Base-by-base conservation (phyloP, 2,888 invertebrate species). In the Macropis europaea region DNA sequence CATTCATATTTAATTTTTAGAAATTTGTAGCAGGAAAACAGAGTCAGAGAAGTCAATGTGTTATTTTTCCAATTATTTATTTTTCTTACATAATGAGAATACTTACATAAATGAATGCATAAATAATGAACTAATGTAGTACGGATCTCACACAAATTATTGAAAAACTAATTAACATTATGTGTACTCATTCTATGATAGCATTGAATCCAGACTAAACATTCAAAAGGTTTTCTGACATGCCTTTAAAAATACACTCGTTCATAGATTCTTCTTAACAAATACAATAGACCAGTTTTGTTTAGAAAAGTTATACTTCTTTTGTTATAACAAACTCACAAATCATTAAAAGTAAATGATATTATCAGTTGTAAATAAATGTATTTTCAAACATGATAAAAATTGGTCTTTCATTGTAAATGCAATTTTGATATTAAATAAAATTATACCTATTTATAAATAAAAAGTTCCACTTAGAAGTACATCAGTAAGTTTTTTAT, bases 121-220 rank as follows among this genome's bases (percentile, higher is more conserved):
- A 52, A 75, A 50, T 68, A 32, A 53, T 28, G 45, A 79, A 68
- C 42, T 60, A 52, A 70, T 47, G 45, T 52, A 67, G 57, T 53
- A 67, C 11, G 59, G 15, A 59, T 61, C 42, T 73, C 24, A 57
- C 60, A 61, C 17, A 70, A 72, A 59, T 42, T 9, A 43, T 63
- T 54, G 17, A 59, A 73, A 78, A 70, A 60, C 59, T 26, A 72
- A 53, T 3, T 48, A 38, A 59, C 30, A 32, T 56, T 60, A 75
- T 61, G 30, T 19, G 57, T 63, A 57, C 28, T 59, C 40, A 22
- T 50, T 68, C 15, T 64, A 53, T 7, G 19, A 59, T 43, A 77
- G 72, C 80, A 79, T 79, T 74, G 80, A 72, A 79, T 79, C 79
- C 79, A 79, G 79, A 72, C 7, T 34, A 34, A 50, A n/a, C 13